Evolutionary conservation across 2,113 vertebrate species (phyloP).

Genomic region (Heteronetta atricapilla): DNA sequence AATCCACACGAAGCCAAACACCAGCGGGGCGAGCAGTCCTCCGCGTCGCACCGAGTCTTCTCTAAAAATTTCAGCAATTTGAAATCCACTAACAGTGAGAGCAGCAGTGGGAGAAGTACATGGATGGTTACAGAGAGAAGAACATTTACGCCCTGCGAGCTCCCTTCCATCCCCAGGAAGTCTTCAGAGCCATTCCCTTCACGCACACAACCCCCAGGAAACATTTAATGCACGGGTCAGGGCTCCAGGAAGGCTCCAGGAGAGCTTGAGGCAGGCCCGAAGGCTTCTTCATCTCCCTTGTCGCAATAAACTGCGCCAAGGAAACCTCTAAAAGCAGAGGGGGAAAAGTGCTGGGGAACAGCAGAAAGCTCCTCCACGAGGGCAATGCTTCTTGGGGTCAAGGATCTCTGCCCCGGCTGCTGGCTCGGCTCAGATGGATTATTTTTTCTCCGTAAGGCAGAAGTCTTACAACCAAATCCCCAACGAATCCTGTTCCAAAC

Average conservation of each 20-base stretch:
- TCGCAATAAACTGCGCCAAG: rapidly evolving
- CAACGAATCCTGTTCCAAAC: neutral
- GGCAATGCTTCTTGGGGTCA: rapidly evolving
- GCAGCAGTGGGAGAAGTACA: rapidly evolving
- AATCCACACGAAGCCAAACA: rapidly evolving
- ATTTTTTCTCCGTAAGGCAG: neutral
- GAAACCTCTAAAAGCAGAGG: neutral
- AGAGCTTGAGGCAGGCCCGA: rapidly evolving
- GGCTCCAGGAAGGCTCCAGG: neutral
- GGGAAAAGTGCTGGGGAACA: neutral
- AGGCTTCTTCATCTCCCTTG: neutral
- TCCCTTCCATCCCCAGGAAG: neutral
- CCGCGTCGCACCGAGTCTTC: neutral
- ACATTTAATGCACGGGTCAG: rapidly evolving
- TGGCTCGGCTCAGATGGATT: neutral
- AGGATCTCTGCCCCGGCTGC: neutral
- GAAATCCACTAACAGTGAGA: neutral
- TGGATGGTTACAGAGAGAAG: rapidly evolving
- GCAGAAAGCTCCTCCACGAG: neutral
- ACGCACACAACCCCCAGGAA: neutral
- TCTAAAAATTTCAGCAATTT: neutral
- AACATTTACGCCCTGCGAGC: rapidly evolving
- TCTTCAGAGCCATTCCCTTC: neutral
- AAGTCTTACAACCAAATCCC: neutral
- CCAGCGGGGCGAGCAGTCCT: neutral